phyloP scores from a whole-genome alignment of 2,113 vertebrate species.

The Campylomormyrus tamandua region DNA sequence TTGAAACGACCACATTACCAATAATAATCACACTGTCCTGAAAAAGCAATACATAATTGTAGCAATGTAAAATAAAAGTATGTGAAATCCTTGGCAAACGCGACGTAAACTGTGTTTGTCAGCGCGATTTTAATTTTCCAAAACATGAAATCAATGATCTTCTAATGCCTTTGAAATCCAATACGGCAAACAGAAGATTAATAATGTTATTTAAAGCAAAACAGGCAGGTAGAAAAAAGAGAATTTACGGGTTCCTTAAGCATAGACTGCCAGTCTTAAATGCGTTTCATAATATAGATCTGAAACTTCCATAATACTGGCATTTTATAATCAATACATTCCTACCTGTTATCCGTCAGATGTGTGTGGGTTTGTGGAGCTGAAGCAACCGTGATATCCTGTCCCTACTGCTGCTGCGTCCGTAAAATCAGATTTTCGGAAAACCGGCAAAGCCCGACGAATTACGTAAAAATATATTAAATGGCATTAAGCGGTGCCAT shows the following conservation, averaged over 20 bases:
- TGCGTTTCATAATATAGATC: background rate
- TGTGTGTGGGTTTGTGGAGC: conserved; percentile 1
- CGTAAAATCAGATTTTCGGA: background rate
- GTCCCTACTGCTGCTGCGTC: background rate
- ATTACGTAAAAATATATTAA: background rate
- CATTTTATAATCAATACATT: background rate
- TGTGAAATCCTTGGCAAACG: background rate
- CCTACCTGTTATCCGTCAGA: conserved; percentile 16
- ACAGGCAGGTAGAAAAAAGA: background rate
- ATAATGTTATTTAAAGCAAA: background rate
- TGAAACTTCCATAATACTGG: background rate
- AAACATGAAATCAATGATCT: background rate
- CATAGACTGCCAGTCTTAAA: background rate
- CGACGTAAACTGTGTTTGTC: background rate
- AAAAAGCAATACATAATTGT: background rate
- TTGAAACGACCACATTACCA: background rate
- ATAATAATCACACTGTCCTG: background rate
- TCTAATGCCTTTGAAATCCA: background rate
- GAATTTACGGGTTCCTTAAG: background rate
- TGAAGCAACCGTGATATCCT: conserved; percentile 15
- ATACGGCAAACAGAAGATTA: background rate
- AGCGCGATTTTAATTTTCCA: background rate
- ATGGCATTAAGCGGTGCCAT: background rate
- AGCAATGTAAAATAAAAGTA: background rate
- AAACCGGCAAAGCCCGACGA: conserved; percentile 8